Percentiles rank a stretch among this genome's conserved stretches.
Conservation (phyloP, 2,888 invertebrate species). For the Alentia gelatinosa region DNA sequence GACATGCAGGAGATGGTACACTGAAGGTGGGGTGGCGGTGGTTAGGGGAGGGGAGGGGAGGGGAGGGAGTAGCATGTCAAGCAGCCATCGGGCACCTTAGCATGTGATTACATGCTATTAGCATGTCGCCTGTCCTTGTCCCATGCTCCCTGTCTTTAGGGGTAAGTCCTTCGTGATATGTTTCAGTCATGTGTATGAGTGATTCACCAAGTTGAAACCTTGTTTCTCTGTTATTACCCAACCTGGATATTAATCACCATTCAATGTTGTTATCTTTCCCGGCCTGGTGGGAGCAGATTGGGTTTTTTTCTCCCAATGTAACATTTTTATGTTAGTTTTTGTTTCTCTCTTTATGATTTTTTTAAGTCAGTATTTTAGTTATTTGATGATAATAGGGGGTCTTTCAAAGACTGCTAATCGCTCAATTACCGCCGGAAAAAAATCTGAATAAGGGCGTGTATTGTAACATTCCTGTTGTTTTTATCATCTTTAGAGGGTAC, state of each 20-base stretch:
- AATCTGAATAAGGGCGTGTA: too few relatives aligned
- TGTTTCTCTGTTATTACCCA: neutral
- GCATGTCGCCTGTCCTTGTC: neutral
- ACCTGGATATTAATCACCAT: neutral
- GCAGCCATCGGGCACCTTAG: neutral
- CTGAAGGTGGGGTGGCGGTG: neutral
- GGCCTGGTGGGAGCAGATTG: neutral
- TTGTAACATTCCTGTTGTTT: too few relatives aligned
- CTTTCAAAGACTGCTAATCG: too few relatives aligned
- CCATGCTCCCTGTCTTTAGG: neutral
- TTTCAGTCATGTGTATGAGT: neutral
- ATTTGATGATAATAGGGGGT: too few relatives aligned
- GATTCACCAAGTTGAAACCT: neutral
- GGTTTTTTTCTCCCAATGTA: neutral
- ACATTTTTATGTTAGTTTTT: too few relatives aligned
- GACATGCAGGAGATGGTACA: neutral
- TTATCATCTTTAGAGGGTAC: too few relatives aligned
- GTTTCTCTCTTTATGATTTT: neutral
- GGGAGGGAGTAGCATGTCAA: neutral
- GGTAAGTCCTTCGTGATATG: neutral
- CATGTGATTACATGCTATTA: conserved; percentile 16
- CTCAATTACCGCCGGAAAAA: too few relatives aligned
- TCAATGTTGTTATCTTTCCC: neutral
- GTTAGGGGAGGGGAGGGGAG: neutral
- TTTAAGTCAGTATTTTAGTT: too few relatives aligned